These are phyloP conservation scores for Muscidifurax raptorellus DNA, from an alignment of 1,140 invertebrate genomes.

Conservation along the genomic window DNA sequence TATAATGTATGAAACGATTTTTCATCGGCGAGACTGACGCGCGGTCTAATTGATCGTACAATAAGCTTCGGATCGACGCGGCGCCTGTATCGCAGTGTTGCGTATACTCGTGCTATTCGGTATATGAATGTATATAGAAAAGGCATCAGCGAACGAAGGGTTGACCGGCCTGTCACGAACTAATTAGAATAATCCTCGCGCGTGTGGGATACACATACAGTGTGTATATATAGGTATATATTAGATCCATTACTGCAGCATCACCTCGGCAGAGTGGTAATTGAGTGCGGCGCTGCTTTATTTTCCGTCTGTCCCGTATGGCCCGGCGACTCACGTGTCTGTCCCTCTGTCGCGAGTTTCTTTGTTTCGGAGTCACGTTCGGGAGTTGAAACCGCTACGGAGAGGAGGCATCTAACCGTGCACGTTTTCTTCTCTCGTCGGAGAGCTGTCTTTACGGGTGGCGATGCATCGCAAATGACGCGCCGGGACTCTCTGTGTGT, in stretches of 20 bases:
- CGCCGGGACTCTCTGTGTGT: no score
- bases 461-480: neutral
- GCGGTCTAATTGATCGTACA: neutral
- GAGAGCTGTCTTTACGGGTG: neutral
- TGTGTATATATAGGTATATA: no score
- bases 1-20: neutral
- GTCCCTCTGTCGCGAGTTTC: neutral
- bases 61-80: neutral
- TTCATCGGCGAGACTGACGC: neutral
- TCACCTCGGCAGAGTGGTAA: neutral
- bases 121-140: no score
- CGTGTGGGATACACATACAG: neutral
- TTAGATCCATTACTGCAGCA: no score
- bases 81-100: neutral
- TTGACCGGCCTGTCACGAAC: neutral
- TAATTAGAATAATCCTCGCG: neutral
- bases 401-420: neutral
- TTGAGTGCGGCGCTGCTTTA: neutral
- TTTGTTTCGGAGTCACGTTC: neutral
- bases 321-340: no score
- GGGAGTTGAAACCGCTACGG: neutral
- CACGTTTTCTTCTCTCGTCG: neutral
- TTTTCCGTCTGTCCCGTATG: neutral
- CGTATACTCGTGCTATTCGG: no score
- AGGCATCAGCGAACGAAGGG: neutral